A percentile compares a stretch with the other conserved stretches of the same genome.
Conservation (phyloP, 2,113 vertebrate species). For the Theristicus caerulescens region DNA sequence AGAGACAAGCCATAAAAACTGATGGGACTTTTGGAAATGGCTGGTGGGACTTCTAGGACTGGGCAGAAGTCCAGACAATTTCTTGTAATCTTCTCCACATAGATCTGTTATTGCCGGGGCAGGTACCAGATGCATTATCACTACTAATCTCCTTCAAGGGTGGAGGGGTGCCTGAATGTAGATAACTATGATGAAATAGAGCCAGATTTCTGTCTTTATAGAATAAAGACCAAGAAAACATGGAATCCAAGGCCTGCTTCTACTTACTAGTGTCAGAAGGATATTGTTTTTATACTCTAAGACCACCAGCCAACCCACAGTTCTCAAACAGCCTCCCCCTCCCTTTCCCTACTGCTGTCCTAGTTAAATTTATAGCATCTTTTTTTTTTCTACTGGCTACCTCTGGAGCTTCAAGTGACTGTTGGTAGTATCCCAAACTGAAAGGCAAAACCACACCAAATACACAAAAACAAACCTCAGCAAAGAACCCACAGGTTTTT, state of each 20-base stretch:
- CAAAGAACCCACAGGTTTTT: background rate
- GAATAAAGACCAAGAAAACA: background rate
- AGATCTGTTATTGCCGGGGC: slow-evolving; percentile 50
- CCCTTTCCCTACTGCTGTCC: background rate
- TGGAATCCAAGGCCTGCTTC: background rate
- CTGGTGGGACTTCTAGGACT: slow-evolving; percentile 49
- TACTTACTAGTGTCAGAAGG: background rate
- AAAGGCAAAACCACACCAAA: background rate
- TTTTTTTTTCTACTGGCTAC: background rate
- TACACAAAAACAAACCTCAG: background rate
- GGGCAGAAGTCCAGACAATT: slow-evolving; percentile 49
- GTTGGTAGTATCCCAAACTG: background rate
- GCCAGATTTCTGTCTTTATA: slow-evolving; percentile 43
- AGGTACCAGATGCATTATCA: slow-evolving; percentile 61
- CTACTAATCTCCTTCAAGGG: slow-evolving; percentile 41
- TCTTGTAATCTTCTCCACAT: slow-evolving; percentile 29
- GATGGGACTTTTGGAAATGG: slow-evolving; percentile 42
- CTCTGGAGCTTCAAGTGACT: background rate
- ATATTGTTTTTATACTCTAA: background rate
- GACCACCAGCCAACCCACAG: background rate
- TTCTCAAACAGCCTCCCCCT: background rate
- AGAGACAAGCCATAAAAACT: slow-evolving; percentile 57
- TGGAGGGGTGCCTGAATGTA: slow-evolving; percentile 23
- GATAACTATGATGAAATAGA: slow-evolving; percentile 33
- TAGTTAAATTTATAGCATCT: background rate